Evolutionary conservation across 2,888 invertebrate species (phyloP).

Genomic region (Chesias legatella): DNA sequence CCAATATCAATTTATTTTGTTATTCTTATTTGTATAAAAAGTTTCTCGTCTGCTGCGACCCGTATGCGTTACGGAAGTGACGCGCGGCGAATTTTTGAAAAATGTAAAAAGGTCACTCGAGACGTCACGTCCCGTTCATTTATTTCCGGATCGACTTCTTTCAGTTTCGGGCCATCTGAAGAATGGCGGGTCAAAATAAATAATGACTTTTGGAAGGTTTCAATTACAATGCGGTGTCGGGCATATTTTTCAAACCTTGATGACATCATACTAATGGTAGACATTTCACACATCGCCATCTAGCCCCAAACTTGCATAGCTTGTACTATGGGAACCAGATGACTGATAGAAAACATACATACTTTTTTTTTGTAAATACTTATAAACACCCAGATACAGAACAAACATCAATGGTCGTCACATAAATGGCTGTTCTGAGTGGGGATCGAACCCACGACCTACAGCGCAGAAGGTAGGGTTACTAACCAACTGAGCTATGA

Average conservation of each 20-base stretch:
- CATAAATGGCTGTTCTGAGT: too few species aligned
- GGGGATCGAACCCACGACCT: too few species aligned
- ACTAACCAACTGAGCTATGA: too few species aligned
- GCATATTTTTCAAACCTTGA: conserved; percentile 1
- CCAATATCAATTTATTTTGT: too few species aligned
- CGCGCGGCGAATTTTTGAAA: conserved; percentile 75
- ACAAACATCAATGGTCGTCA: too few species aligned
- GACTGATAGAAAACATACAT: too few species aligned
- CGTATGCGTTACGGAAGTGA: conserved; percentile 57
- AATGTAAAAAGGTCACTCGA: conserved; percentile 74
- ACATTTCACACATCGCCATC: too few species aligned
- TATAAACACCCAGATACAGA: too few species aligned
- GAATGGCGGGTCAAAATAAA: conserved; percentile 45
- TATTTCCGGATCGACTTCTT: conserved; percentile 62
- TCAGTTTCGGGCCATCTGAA: conserved; percentile 40
- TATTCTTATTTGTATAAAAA: conserved; percentile 1
- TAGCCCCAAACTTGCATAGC: too few species aligned
- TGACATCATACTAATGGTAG: background rate
- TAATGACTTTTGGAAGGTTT: conserved; percentile 48
- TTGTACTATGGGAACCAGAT: too few species aligned
- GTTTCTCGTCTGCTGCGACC: conserved; percentile 39
- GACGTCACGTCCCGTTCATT: conserved; percentile 70
- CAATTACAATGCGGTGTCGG: conserved; percentile 39
- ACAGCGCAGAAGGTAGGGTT: too few species aligned
- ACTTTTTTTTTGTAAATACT: too few species aligned